Percentiles rank a stretch among this genome's conserved stretches.
Evolutionary conservation across 2,888 invertebrate genomes (phyloP).

Genomic region (Scrobipalpa costella): DNA sequence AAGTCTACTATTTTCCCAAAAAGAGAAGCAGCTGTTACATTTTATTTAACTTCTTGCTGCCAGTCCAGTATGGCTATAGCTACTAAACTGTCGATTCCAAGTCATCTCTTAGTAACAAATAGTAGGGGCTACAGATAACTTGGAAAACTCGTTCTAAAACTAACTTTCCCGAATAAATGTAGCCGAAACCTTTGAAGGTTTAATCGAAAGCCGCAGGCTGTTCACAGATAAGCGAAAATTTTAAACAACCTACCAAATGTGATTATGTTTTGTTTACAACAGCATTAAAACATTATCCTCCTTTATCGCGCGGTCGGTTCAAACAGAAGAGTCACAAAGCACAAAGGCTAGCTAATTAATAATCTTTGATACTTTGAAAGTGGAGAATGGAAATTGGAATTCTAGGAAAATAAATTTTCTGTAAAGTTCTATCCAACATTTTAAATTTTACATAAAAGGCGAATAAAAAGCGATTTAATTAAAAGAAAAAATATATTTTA

Average conservation of each 20-base stretch:
- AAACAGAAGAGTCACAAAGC: constrained; percentile 17
- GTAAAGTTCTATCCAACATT: background rate
- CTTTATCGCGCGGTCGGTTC: background rate
- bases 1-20: no score
- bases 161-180: constrained; percentile 68
- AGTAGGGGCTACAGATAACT: constrained; percentile 51
- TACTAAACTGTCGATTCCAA: no score
- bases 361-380: constrained; percentile 13
- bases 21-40: no score
- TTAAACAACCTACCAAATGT: constrained; percentile 50
- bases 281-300: constrained; percentile 21
- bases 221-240: constrained; percentile 56
- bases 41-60: background rate
- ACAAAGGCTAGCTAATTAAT: constrained; percentile 14
- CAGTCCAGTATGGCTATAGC: background rate
- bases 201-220: constrained; percentile 59
- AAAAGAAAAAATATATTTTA: background rate
- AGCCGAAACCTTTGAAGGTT: constrained; percentile 68
- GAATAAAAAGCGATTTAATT: background rate
- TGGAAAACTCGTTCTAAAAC: constrained; percentile 57
- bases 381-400: background rate
- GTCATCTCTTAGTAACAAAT: no score
- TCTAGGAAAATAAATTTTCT: background rate
- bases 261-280: constrained; percentile 40
- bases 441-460: no score